Evolutionary conservation across 2,113 vertebrate genomes (phyloP).

Genomic region (Channa argus): DNA sequence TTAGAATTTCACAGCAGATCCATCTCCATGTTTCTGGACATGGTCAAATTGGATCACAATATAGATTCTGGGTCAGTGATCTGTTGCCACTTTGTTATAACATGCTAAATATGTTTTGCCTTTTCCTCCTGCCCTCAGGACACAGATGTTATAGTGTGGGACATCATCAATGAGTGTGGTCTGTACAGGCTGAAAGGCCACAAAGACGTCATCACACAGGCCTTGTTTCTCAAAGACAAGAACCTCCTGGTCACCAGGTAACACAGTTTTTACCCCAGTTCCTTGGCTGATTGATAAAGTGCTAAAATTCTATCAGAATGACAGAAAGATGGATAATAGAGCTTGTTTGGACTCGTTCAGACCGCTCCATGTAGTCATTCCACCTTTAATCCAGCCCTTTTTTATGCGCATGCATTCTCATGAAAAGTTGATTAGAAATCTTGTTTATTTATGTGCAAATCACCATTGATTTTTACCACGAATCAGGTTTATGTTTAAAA

Average conservation of each 20-base stretch:
- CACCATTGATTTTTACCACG: too few species aligned
- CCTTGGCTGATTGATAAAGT: neutral
- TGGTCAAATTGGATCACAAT: neutral
- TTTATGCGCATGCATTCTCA: too few species aligned
- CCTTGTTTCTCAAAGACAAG: slow-evolving; percentile 89
- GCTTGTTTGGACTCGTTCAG: too few species aligned
- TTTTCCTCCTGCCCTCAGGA: slow-evolving; percentile 82
- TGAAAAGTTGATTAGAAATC: too few species aligned
- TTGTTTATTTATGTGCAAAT: too few species aligned
- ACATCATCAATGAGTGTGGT: slow-evolving; percentile 96
- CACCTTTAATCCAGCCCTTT: too few species aligned
- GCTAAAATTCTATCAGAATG: too few species aligned
- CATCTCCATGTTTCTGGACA: too few species aligned
- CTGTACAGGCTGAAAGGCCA: slow-evolving; percentile 94
- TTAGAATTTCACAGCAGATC: too few species aligned
- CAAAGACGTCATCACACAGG: slow-evolving; percentile 92
- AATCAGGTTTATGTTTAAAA: too few species aligned
- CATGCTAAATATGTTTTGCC: neutral
- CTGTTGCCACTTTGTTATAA: neutral
- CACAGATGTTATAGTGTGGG: slow-evolving; percentile 96
- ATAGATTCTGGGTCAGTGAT: neutral
- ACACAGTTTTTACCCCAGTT: neutral
- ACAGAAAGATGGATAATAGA: too few species aligned
- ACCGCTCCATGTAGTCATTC: too few species aligned
- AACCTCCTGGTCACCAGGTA: slow-evolving; percentile 95